Percentiles rank a stretch among this genome's conserved stretches.
phyloP scores from a whole-genome alignment of 1,140 invertebrate genomes.

The Macrosteles quadrilineatus region DNA sequence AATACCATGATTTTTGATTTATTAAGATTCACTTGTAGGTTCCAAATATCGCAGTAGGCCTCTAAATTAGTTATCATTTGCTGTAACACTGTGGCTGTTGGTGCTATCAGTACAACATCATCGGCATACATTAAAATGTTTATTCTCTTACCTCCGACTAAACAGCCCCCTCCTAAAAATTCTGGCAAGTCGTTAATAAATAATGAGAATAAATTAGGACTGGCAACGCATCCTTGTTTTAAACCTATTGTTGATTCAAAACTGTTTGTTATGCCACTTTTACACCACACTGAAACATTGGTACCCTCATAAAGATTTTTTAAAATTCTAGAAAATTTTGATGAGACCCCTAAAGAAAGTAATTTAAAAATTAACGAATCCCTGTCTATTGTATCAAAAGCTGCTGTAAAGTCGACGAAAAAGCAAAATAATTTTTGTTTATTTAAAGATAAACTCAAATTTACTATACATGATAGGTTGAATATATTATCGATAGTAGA shows the following conservation, averaged over 20 bases:
- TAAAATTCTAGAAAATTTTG: slow-evolving; percentile 22
- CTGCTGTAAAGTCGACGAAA: slow-evolving; percentile 30
- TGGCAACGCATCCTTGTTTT: neutral
- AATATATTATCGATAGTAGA: slow-evolving; percentile 29
- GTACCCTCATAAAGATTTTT: slow-evolving; percentile 20
- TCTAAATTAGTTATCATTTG: too few relatives aligned
- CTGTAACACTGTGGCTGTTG: neutral
- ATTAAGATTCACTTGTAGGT: slow-evolving; percentile 35
- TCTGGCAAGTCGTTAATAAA: slow-evolving; percentile 28
- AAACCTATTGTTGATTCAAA: neutral
- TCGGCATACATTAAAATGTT: slow-evolving; percentile 21
- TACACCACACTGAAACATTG: slow-evolving; percentile 14
- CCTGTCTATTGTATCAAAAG: neutral
- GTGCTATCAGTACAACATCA: slow-evolving; percentile 22
- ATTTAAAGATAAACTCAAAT: slow-evolving; percentile 5
- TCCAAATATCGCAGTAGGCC: slow-evolving; percentile 35
- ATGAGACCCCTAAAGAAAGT: neutral
- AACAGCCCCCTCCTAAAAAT: neutral
- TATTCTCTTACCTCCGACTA: neutral
- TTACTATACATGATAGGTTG: slow-evolving; percentile 6
- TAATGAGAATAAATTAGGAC: slow-evolving; percentile 1
- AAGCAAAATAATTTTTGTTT: slow-evolving; percentile 14
- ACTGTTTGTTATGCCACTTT: neutral
- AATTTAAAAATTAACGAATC: neutral
- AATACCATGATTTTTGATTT: slow-evolving; percentile 42